phyloP scores from a whole-genome alignment of 2,888 invertebrate species.

The Halocaridina rubra region DNA sequence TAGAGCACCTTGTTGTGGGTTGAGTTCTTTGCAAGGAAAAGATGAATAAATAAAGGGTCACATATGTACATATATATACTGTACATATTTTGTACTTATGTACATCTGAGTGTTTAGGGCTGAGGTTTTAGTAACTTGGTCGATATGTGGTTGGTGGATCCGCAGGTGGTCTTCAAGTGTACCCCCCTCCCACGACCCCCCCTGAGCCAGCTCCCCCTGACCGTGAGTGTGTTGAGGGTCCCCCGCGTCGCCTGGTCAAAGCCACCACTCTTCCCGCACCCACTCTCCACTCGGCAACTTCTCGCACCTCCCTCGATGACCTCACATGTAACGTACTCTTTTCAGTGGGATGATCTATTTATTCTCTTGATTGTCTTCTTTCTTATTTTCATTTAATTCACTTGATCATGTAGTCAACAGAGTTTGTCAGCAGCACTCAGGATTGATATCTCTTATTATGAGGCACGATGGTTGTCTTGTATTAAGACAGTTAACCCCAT shows the following conservation, averaged over 20 bases:
- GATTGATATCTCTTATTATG: slow-evolving; percentile 19
- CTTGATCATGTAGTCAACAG: slow-evolving; percentile 33
- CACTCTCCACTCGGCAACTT: slow-evolving; percentile 64
- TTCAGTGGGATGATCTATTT: slow-evolving; percentile 34
- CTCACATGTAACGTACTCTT: slow-evolving; percentile 73
- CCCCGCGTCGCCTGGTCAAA: slow-evolving; percentile 69
- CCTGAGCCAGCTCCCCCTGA: slow-evolving; percentile 86
- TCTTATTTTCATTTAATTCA: no score
- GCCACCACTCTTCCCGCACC: slow-evolving; percentile 66
- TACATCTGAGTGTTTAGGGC: slow-evolving; percentile 28
- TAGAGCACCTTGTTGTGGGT: no score
- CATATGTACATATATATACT: no score
- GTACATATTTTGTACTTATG: no score
- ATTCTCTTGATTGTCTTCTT: background rate
- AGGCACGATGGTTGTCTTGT: background rate
- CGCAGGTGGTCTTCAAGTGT: slow-evolving; percentile 80
- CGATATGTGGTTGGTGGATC: slow-evolving; percentile 54
- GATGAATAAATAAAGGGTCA: no score
- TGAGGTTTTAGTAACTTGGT: slow-evolving; percentile 53
- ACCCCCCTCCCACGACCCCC: slow-evolving; percentile 85
- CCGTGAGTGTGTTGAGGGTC: slow-evolving; percentile 68
- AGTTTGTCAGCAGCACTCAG: slow-evolving; percentile 43
- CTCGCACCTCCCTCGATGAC: slow-evolving; percentile 75
- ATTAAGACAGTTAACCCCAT: background rate
- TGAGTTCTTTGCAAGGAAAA: no score